phyloP scores from a whole-genome alignment of 2,888 invertebrate genomes.

The Eupithecia pulchellata region DNA sequence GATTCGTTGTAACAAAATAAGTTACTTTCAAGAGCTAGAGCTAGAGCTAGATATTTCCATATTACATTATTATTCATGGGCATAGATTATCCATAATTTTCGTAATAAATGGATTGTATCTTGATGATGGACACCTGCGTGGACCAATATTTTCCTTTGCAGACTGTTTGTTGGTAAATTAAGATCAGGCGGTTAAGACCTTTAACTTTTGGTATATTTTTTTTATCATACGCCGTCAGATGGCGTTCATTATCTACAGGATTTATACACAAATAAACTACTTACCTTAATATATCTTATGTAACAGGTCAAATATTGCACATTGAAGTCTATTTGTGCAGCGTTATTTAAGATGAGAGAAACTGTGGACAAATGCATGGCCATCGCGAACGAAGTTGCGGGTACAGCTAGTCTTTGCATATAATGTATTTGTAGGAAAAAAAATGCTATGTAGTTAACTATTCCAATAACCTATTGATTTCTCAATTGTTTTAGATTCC shows the following conservation, averaged over 20 bases:
- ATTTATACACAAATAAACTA: too few species aligned
- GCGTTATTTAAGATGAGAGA: too few species aligned
- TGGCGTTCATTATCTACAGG: too few species aligned
- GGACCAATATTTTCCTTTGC: conserved; percentile 49
- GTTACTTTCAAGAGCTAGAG: conserved; percentile 48
- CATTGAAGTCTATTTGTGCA: too few species aligned
- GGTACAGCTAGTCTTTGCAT: too few species aligned
- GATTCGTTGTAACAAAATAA: conserved; percentile 44
- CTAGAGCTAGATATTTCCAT: too few species aligned
- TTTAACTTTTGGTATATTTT: neutral
- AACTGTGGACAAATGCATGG: too few species aligned
- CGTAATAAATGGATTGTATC: conserved; percentile 32
- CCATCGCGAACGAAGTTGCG: too few species aligned
- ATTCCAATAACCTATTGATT: neutral
- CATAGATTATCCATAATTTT: conserved; percentile 55
- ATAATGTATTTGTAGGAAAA: neutral
- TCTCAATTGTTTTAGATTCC: neutral
- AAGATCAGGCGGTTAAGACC: neutral
- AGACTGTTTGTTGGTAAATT: conserved; percentile 47
- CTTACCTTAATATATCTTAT: too few species aligned
- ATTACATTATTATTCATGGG: conserved; percentile 56
- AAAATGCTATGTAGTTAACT: neutral
- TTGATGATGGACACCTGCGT: conserved; percentile 32
- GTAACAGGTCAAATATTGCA: too few species aligned
- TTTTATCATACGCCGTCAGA: neutral